Conservation (phyloP, 1,140 invertebrate genomes). For the Monochamus saltuarius region DNA sequence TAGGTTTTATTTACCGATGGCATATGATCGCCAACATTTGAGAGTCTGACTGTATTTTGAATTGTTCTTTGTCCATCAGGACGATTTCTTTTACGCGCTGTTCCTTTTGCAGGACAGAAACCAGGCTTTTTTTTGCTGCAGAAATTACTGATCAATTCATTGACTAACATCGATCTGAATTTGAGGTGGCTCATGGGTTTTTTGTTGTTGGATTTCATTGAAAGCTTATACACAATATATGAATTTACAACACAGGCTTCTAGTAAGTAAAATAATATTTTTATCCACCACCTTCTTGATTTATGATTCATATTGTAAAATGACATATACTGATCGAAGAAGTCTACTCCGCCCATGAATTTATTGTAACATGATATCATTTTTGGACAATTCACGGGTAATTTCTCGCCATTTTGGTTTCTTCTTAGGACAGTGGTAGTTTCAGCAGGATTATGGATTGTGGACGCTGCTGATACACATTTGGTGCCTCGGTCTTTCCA, state of each 20-base stretch:
- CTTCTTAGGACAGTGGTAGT: not conserved
- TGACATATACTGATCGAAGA: not conserved
- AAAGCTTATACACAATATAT: not conserved
- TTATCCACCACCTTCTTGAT: slow-evolving; percentile 10
- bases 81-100: no score
- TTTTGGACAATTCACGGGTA: slow-evolving; percentile 2
- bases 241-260: not conserved
- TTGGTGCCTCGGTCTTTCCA: slow-evolving; percentile 4
- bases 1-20: no score
- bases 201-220: not conserved
- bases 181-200: not conserved
- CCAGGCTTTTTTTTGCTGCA: not conserved
- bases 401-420: slow-evolving; percentile 1
- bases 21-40: no score
- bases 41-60: no score
- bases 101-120: no score
- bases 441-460: not conserved
- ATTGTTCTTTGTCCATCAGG: no score
- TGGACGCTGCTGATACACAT: slow-evolving; percentile 8
- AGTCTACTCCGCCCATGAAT: slow-evolving; percentile 3
- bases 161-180: not conserved
- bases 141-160: slow-evolving; percentile 1
- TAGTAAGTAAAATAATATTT: not conserved
- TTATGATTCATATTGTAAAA: slow-evolving; percentile 12
- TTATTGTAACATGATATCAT: slow-evolving; percentile 5